A percentile compares a stretch with the other conserved stretches of the same genome.
phyloP scores from a whole-genome alignment of 2,888 invertebrate species.

The Caenorhabditis wallacei region DNA sequence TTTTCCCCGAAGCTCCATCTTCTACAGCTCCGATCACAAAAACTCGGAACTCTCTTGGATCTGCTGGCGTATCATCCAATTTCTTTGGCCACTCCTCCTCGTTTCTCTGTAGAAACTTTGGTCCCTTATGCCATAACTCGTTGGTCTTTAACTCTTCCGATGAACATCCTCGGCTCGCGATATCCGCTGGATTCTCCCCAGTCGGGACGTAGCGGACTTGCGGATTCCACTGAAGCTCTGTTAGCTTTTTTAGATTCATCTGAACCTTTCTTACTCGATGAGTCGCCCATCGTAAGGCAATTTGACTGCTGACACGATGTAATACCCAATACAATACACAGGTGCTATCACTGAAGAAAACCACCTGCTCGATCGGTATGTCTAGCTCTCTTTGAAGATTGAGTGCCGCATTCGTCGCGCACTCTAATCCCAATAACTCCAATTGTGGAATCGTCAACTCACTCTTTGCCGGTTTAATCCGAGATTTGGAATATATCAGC shows the following conservation, averaged over 20 bases:
- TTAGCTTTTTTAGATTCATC: not conserved
- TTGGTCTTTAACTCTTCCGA: constrained; percentile 34
- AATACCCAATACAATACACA: constrained; percentile 54
- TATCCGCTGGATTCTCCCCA: constrained; percentile 80
- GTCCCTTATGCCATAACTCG: constrained; percentile 34
- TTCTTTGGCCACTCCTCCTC: constrained; percentile 7
- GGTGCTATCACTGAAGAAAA: constrained; percentile 51
- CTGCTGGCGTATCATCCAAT: not conserved
- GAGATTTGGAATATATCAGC: constrained; percentile 36
- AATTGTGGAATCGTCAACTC: constrained; percentile 57
- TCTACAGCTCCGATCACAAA: too few relatives aligned
- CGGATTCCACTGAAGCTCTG: not conserved
- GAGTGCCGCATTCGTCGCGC: too few relatives aligned
- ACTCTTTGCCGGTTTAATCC: constrained; percentile 8
- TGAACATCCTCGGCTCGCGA: constrained; percentile 72
- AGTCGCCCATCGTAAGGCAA: not conserved
- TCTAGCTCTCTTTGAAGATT: too few relatives aligned
- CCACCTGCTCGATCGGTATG: not conserved
- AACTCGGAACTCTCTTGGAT: constrained; percentile 3
- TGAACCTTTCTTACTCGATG: constrained; percentile 7
- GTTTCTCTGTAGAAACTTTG: constrained; percentile 5
- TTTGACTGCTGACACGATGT: not conserved
- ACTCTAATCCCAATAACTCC: constrained; percentile 57
- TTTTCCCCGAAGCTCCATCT: too few relatives aligned
- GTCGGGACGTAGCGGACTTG: constrained; percentile 70